Percentiles rank a stretch among this genome's conserved stretches.
These are phyloP conservation scores for Onthophagus sagittarius DNA, from an alignment of 2,888 invertebrate species.

Conservation along the genomic window DNA sequence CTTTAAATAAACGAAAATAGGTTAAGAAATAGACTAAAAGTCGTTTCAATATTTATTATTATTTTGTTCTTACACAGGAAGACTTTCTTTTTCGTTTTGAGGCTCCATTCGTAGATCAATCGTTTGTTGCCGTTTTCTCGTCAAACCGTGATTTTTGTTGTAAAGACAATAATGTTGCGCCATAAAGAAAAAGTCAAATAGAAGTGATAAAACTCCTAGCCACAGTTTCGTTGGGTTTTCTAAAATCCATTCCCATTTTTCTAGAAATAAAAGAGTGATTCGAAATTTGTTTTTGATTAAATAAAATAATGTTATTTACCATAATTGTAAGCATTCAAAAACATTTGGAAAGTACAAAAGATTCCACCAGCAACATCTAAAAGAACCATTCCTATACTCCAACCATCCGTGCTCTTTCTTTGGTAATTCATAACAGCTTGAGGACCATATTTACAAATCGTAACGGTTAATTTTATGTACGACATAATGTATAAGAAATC, in stretches of 20 bases:
- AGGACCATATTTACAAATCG: conserved; percentile 91
- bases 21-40: no score
- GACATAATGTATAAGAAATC: conserved; percentile 88
- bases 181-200: conserved; percentile 23
- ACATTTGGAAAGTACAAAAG: conserved; percentile 89
- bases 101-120: conserved; percentile 13
- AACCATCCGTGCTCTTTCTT: conserved; percentile 88
- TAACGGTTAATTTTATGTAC: conserved; percentile 86
- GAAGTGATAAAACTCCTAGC: conserved; percentile 22
- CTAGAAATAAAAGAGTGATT: conserved; percentile 7
- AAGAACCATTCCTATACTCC: conserved; percentile 95
- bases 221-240: conserved; percentile 27
- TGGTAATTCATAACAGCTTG: conserved; percentile 92
- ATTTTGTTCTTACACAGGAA: not conserved
- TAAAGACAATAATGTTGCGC: conserved; percentile 25
- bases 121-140: conserved; percentile 8
- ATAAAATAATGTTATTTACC: conserved; percentile 47
- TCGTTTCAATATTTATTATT: not conserved
- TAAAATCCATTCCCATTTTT: conserved; percentile 21
- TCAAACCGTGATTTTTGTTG: conserved; percentile 3
- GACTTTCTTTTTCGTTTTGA: conserved; percentile 7
- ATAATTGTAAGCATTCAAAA: conserved; percentile 83
- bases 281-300: not conserved
- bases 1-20: no score
- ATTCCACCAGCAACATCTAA: conserved; percentile 89